Evolutionary conservation across 2,888 invertebrate species (phyloP), one percentile per base, ranked within the genome.

Genomic region (Ochlodes sylvanus): DNA sequence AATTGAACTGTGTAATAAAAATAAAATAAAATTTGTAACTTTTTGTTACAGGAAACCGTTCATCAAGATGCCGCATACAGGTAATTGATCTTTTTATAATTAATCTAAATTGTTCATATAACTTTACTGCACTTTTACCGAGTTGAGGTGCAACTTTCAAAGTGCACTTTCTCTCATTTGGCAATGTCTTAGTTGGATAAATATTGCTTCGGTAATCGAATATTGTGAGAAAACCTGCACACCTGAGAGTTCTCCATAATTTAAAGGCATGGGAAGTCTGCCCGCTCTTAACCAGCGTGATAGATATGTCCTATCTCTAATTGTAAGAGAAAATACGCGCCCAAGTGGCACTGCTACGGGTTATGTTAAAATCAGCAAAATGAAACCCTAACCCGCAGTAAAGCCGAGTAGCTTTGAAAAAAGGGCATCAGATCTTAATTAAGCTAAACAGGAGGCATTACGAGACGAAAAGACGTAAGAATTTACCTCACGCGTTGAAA

Each of bases 401-500:
- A 66, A 60, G 61, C 55, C 67, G 50, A 55, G 67, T 61, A 61
- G 67, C 67, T n/a, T 34, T 34, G 7, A 47, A 75, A 67, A 65
- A 71, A 70, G 65, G 73, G 73, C 77, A 76, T 81, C 86, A 85
- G 83, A 86, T 87, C 86, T 90, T 90, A 90, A 90, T 90, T 90
- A 90, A 89, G 83, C 73, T 78, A 78, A 85, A 83, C 82, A 76
- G 77, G 74, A 71, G 71, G 78, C 84, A 83, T 86, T 81, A 83
- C 74, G 80, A 77, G 77, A 73, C 77, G 76, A 72, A 76, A 71
- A 63, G 63, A 70, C 69, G 61, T 65, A 81, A 74, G 85, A 86
- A 86, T 87, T 86, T 85, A 88, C 89, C 89, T 90, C 89, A 88
- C 91, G 88, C 90, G 85, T 88, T 84, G 89, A 90, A 90, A 90